These are phyloP conservation scores for Isichthys henryi DNA, from an alignment of 2,113 vertebrate species.

Conservation along the genomic window DNA sequence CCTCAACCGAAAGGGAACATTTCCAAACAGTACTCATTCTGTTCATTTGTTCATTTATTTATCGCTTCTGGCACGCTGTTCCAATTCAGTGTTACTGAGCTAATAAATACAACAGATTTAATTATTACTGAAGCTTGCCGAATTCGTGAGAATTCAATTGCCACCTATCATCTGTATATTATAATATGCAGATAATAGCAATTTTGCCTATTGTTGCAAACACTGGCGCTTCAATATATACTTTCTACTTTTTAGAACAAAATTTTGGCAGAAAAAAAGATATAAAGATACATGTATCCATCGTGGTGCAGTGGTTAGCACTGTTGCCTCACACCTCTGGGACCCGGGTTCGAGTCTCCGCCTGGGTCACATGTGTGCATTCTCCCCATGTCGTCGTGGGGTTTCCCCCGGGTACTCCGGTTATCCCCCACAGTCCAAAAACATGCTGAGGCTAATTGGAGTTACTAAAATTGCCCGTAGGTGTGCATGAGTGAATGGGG, in stretches of 20 bases:
- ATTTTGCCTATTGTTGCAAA: neutral
- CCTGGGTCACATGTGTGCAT: too few species aligned
- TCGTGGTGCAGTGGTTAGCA: too few species aligned
- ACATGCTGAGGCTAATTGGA: too few species aligned
- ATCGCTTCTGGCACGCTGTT: neutral
- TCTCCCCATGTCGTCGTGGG: too few species aligned
- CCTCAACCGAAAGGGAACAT: neutral
- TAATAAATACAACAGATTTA: neutral
- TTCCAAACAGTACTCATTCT: neutral
- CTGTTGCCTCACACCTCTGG: too few species aligned
- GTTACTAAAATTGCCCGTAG: too few species aligned
- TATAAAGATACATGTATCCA: neutral
- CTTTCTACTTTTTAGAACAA: neutral
- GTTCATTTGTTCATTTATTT: neutral
- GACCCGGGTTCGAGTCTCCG: too few species aligned
- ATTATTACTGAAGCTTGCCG: neutral
- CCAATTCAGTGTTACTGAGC: neutral
- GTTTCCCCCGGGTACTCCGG: too few species aligned
- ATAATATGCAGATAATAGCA: neutral
- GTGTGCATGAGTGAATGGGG: too few species aligned
- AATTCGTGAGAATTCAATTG: neutral
- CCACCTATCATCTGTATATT: neutral
- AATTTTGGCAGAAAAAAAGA: neutral
- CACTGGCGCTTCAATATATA: neutral
- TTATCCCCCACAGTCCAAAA: too few species aligned